Evolutionary conservation across 1,140 invertebrate species (phyloP), one percentile per base, ranked within the genome.

Genomic region (Orius insidiosus): DNA sequence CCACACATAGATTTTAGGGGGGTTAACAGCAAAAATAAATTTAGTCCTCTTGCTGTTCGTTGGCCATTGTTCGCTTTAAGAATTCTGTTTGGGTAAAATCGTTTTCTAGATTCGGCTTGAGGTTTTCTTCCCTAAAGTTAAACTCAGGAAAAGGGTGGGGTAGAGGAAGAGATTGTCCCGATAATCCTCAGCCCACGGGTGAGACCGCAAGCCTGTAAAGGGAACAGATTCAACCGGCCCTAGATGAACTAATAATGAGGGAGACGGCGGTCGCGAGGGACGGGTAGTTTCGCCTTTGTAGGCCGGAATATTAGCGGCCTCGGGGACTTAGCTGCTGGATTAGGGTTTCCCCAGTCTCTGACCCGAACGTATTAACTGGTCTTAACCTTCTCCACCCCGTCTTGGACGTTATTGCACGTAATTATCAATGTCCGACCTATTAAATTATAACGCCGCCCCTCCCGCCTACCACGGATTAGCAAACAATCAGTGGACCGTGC

Each of bases 241-340:
- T n/a, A 36, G 35, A 36, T 36, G 35, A 36, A 36, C 35, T 36
- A 36, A 36, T 36, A 36, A 36, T 36, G 35, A 36, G 35, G 35
- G 35, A 24, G 24, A n/a, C 24, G 24, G 24, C 7, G 24, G 24
- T 24, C 24, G 24, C 24, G 24, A n/a, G 35, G 14, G 14, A 36
- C 35, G 35, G 3, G 3, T 10, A n/a, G 3, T 36, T 15, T 36
- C 14, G n/a, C 35, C 35, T 36, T 36, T 36, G 35, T 36, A 36
- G 35, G 3, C 14, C 35, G 24, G 24, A 11, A 36, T 36, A 36
- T 36, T 36, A 15, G 35, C n/a, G n/a, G 32, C 32, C 32, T 6
- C n/a, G 35, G 35, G 35, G 35, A 36, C 35, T 36, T 36, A 36
- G 35, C 35, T 15, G 35, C n/a, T n/a, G 35, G 35, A 36, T 36